Evolutionary conservation across 2,888 invertebrate species (phyloP).

Genomic region (Heliothis peltigera): DNA sequence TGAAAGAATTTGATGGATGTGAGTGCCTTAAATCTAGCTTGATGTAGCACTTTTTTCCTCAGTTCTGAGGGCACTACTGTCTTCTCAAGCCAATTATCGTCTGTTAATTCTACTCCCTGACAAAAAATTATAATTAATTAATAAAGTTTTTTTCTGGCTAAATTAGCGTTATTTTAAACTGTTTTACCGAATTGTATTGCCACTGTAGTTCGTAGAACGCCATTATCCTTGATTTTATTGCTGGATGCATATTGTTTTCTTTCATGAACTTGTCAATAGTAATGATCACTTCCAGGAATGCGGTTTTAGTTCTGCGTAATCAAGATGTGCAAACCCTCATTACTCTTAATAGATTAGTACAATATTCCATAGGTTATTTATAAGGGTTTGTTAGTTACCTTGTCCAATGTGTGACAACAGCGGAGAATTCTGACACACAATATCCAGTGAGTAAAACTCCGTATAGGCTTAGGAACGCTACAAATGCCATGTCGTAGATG

Average conservation of each 20-base stretch:
- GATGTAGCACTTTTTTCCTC: slow-evolving; percentile 84
- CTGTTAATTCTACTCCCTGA: slow-evolving; percentile 85
- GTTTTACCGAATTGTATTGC: slow-evolving; percentile 86
- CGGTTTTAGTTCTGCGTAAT: slow-evolving; percentile 81
- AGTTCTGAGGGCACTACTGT: slow-evolving; percentile 83
- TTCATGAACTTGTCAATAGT: slow-evolving; percentile 87
- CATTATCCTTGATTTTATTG: slow-evolving; percentile 85
- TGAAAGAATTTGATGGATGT: slow-evolving; percentile 85
- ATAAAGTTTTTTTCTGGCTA: neutral
- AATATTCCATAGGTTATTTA: slow-evolving; percentile 22
- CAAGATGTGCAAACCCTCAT: slow-evolving; percentile 6
- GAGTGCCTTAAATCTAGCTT: slow-evolving; percentile 85
- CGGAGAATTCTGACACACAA: slow-evolving; percentile 87
- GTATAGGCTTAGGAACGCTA: slow-evolving; percentile 84
- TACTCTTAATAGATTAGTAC: slow-evolving; percentile 1
- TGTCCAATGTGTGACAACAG: slow-evolving; percentile 85
- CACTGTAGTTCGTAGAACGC: slow-evolving; percentile 88
- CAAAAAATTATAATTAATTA: neutral
- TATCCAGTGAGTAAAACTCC: slow-evolving; percentile 86
- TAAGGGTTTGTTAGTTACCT: slow-evolving; percentile 70
- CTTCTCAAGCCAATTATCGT: slow-evolving; percentile 83
- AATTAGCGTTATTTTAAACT: neutral
- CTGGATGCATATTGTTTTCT: slow-evolving; percentile 85
- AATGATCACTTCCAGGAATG: slow-evolving; percentile 86
- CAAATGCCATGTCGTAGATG: slow-evolving; percentile 81